These are phyloP conservation scores for Hyphantria cunea DNA, from an alignment of 1,140 invertebrate species.

Conservation along the genomic window DNA sequence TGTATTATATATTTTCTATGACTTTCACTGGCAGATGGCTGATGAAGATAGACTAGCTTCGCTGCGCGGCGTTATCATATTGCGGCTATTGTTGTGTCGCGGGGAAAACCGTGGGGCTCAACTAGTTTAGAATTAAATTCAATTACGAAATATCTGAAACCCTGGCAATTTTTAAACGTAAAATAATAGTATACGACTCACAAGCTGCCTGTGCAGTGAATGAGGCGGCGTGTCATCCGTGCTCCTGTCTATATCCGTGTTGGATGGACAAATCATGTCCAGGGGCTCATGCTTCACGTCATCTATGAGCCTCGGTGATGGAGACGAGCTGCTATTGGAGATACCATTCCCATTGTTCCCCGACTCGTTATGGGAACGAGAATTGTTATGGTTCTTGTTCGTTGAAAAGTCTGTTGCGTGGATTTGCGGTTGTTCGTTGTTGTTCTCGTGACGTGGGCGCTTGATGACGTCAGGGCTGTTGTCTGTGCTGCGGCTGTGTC, in stretches of 20 bases:
- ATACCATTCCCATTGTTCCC: constrained; percentile 78
- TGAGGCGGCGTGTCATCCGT: constrained; percentile 86
- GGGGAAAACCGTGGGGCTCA: no score
- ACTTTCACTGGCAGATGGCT: no score
- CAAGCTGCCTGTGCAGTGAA: constrained; percentile 86
- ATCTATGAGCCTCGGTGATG: constrained; percentile 83
- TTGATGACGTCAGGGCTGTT: constrained; percentile 83
- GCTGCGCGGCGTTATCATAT: no score
- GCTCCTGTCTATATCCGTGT: constrained; percentile 88
- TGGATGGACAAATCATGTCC: constrained; percentile 87
- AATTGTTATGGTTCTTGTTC: constrained; percentile 78
- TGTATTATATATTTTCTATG: no score
- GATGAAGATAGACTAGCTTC: no score
- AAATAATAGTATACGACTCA: constrained; percentile 72
- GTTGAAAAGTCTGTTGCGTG: constrained; percentile 89
- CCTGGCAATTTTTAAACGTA: neutral
- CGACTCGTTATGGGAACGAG: constrained; percentile 60
- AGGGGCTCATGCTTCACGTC: constrained; percentile 91
- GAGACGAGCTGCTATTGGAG: constrained; percentile 83
- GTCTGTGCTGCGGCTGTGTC: constrained; percentile 84
- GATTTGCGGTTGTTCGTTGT: constrained; percentile 81
- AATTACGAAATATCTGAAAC: no score
- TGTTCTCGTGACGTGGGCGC: constrained; percentile 83
- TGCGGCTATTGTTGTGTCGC: no score
- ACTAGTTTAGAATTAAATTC: no score